Evolutionary conservation across 2,888 invertebrate species (phyloP).

Genomic region (Meiosimyza decipiens): DNA sequence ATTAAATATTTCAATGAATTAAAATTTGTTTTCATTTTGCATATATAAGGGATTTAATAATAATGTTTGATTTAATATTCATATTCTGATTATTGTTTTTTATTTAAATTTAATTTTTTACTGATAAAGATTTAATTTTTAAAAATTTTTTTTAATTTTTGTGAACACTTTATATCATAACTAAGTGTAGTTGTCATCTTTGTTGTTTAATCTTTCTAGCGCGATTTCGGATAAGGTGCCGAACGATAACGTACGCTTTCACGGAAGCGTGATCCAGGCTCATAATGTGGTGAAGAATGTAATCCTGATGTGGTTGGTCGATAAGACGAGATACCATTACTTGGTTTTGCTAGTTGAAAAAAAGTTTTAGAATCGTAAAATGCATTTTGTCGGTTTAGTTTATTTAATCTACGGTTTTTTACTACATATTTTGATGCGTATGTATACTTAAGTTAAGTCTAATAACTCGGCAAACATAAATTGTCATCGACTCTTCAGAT

Average conservation of each 20-base stretch:
- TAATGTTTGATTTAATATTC: conserved; percentile 20
- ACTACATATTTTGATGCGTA: conserved; percentile 12
- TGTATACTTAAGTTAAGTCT: conserved; percentile 30
- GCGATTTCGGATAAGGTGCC: conserved; percentile 66
- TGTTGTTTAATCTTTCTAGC: conserved; percentile 51
- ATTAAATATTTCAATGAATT: neutral
- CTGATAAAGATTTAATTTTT: conserved; percentile 13
- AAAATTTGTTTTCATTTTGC: neutral
- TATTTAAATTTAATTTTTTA: conserved; percentile 30
- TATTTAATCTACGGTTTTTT: conserved; percentile 29
- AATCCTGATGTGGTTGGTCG: conserved; percentile 64
- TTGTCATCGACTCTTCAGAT: too few relatives aligned
- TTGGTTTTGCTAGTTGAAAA: conserved; percentile 65
- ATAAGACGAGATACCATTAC: conserved; percentile 66
- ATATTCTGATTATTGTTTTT: conserved; percentile 23
- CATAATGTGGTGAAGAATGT: conserved; percentile 65
- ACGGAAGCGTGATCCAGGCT: conserved; percentile 65
- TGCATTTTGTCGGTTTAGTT: conserved; percentile 26
- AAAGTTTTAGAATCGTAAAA: conserved; percentile 40
- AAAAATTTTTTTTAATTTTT: conserved; percentile 20
- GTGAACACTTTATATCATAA: conserved; percentile 39
- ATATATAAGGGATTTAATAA: neutral
- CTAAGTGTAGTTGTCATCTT: conserved; percentile 30
- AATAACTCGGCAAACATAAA: too few relatives aligned
- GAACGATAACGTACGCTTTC: conserved; percentile 66